Conservation (phyloP, 2,113 vertebrate genomes). For the Speoplatyrhinus poulsoni region DNA sequence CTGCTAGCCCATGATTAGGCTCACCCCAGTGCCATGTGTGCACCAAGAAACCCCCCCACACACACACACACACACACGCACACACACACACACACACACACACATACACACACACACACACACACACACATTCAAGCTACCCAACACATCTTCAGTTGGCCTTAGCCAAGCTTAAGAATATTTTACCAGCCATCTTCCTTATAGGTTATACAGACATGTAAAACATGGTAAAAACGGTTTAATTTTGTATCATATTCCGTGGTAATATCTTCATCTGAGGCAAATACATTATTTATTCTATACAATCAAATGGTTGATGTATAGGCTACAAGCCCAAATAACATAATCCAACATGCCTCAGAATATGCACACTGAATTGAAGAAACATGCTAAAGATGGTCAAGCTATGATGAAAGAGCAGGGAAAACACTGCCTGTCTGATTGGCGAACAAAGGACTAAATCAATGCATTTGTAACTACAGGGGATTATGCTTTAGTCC, state of each 20-base stretch:
- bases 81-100: not conserved
- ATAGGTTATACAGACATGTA: conserved; percentile 30
- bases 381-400: not conserved
- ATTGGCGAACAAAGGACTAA: conserved; percentile 15
- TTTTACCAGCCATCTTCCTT: conserved; percentile 39
- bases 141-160: conserved; percentile 52
- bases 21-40: conserved; percentile 52
- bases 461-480: conserved; percentile 40
- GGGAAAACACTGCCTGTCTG: not conserved
- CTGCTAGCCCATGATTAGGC: conserved; percentile 68
- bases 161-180: conserved; percentile 58
- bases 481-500: conserved; percentile 50
- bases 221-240: conserved; percentile 6
- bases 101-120: not conserved
- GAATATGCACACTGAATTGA: not conserved
- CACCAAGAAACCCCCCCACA: conserved; percentile 21
- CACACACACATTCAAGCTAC: not conserved
- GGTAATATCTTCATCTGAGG: not conserved
- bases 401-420: not conserved
- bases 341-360: no score
- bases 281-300: not conserved
- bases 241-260: not conserved
- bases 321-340: not conserved
- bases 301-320: not conserved
- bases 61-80: not conserved